Evolutionary conservation across 2,888 invertebrate genomes (phyloP).

Genomic region (Lamellibrachia satsuma): DNA sequence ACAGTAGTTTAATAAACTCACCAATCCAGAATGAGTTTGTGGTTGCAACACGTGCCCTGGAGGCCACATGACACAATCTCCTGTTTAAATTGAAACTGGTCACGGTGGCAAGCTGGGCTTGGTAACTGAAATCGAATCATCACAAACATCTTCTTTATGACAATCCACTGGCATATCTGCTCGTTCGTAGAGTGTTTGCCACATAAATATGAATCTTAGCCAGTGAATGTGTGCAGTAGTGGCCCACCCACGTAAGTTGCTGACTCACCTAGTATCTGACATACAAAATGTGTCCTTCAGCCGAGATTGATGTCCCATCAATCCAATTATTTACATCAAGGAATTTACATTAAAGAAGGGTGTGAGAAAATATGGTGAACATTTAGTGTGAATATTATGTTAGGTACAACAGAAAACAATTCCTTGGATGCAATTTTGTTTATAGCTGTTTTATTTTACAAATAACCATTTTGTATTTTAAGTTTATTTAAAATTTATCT

Average conservation of each 20-base stretch:
- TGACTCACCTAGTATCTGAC: no score
- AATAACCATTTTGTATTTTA: no score
- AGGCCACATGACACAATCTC: background rate
- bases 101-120: background rate
- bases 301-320: no score
- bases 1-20: background rate
- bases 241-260: background rate
- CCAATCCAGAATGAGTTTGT: background rate
- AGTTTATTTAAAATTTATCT: no score
- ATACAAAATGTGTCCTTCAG: no score
- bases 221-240: background rate
- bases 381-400: no score
- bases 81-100: background rate
- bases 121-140: slow-evolving; percentile 7
- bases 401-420: no score
- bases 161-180: background rate
- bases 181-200: background rate
- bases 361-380: no score
- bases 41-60: background rate
- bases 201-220: background rate
- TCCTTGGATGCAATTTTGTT: no score
- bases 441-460: no score
- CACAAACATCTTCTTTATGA: background rate
- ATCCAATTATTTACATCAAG: no score
- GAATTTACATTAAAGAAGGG: no score